Evolutionary conservation across 2,888 invertebrate species (phyloP).

Genomic region (Dryobotodes eremita): DNA sequence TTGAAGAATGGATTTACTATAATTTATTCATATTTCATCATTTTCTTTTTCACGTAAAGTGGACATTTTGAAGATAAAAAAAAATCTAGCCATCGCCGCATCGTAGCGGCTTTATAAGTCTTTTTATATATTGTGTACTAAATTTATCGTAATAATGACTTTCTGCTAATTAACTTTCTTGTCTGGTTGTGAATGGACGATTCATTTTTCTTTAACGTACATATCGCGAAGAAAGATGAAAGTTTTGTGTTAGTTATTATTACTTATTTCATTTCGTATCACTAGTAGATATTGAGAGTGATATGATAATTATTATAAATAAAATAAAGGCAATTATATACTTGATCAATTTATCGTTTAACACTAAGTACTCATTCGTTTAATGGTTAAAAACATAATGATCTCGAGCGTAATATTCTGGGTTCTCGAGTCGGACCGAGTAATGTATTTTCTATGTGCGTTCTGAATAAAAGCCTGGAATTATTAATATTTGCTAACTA

Average conservation of each 20-base stretch:
- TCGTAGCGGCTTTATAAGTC: background rate
- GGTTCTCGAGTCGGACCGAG: background rate
- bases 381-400: background rate
- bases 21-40: constrained; percentile 18
- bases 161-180: background rate
- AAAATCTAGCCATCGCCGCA: background rate
- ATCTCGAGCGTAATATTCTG: background rate
- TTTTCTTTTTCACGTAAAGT: background rate
- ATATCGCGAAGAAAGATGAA: constrained; percentile 12
- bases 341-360: background rate
- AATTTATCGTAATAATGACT: background rate
- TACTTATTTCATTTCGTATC: background rate
- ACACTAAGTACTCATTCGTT: background rate
- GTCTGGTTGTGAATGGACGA: background rate
- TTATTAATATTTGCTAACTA: background rate
- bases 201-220: constrained; percentile 1
- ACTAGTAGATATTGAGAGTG: constrained; percentile 1
- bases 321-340: background rate
- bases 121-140: background rate
- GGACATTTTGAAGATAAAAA: background rate
- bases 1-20: constrained; percentile 18
- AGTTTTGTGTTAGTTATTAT: constrained; percentile 20
- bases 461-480: background rate
- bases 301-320: background rate
- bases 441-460: background rate